A percentile compares a stretch with the other conserved stretches of the same genome.
Conservation (phyloP, 2,113 vertebrate genomes). For the Gallinago paraguaiae region DNA sequence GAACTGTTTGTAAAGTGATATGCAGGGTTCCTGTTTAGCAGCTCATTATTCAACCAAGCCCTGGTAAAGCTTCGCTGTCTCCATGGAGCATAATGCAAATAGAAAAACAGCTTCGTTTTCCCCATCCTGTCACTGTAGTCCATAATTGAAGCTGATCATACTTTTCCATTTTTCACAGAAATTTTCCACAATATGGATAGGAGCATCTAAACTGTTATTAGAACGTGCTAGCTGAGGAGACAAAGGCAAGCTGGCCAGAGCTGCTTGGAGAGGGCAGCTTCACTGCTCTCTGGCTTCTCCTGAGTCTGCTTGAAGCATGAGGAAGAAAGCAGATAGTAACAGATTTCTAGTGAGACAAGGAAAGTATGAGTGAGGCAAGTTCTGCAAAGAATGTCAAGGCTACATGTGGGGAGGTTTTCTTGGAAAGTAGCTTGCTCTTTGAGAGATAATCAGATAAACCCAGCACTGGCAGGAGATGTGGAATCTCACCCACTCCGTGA, state of each 20-base stretch:
- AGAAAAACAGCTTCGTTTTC: not conserved
- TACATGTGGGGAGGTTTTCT: not conserved
- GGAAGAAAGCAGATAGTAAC: not conserved
- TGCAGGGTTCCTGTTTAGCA: not conserved
- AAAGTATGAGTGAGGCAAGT: not conserved
- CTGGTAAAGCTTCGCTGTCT: not conserved
- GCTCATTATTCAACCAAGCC: constrained; percentile 7
- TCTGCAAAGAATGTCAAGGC: not conserved
- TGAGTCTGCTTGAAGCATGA: not conserved
- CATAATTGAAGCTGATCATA: not conserved
- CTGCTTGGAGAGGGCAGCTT: not conserved
- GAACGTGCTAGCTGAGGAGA: not conserved
- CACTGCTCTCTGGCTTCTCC: not conserved
- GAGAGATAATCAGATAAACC: not conserved
- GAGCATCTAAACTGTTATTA: not conserved
- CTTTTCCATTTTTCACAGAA: not conserved
- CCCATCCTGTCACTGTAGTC: not conserved
- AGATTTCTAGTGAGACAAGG: not conserved
- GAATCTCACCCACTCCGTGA: not conserved
- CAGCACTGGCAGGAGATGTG: not conserved
- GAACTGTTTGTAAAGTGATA: constrained; percentile 6
- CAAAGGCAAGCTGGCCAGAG: not conserved
- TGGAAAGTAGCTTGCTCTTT: not conserved
- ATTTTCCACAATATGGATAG: not conserved
- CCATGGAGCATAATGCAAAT: not conserved